Base-by-base conservation (phyloP, 2,797 vertebrate species). In the Sebastes nivosus region DNA sequence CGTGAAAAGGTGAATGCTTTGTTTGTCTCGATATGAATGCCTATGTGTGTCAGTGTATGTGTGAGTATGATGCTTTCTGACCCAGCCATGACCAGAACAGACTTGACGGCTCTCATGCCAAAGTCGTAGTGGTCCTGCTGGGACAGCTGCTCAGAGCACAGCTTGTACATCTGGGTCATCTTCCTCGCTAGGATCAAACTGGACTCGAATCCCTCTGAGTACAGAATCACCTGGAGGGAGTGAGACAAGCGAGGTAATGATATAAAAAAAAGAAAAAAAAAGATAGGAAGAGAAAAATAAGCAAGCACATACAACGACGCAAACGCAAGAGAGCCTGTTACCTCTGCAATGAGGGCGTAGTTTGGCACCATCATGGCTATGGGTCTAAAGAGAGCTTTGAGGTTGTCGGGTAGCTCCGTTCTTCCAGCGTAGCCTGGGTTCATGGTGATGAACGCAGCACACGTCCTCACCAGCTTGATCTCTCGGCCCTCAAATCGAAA, bases 351-450 rank as follows among this genome's bases (percentile, higher is more conserved):
- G 77, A 97, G 94, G 2, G 97, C 94, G 30, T 97, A 97, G 90
- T 97, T 97, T 78, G 97, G 96, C 83, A 98, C 96, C 96, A 97
- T 97, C 97, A 97, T 97, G 22, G 97, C 94, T 76, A 97, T 96
- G 11, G 97, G 97, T 93, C 96, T 94, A 79, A 98, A 97, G 14
- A 98, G 95, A 63, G 97, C 96, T 93, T 98, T 97, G 38, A 98
- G 91, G 77, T 97, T 98, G 87, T 97, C 97, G 1, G 97, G 97
- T 32, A 98, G 91, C 77, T 97, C 97, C 0, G 97, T 97, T 82
- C 97, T 95, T 85, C 97, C 97, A 32, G 97, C 96, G 3, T 97
- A 97, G 24, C 97, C 97, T 2, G 97, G 97, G 89, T 97, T 98
- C 97, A 98, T 97, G 22, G 97, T 98, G 88, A 98, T 97, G 89